Conservation (phyloP, 2,113 vertebrate genomes). For the Aegithalos caudatus region DNA sequence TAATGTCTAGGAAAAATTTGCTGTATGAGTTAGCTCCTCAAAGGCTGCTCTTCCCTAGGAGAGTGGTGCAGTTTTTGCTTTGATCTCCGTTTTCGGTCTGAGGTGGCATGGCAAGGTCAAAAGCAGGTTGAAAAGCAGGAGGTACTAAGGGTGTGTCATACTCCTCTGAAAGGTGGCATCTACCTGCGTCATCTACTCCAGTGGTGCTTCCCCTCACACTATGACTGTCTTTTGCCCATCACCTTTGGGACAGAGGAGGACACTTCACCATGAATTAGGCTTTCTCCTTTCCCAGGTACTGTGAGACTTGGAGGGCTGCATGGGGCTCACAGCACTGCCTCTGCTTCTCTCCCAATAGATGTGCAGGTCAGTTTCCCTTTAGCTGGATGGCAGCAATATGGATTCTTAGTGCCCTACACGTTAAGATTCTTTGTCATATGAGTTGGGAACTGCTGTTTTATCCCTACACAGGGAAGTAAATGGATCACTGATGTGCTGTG, state of each 20-base stretch:
- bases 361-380: not conserved
- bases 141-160: too few relatives aligned
- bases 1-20: not conserved
- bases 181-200: not conserved
- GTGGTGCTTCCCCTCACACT: not conserved
- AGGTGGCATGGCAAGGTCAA: not conserved
- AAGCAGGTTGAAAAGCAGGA: not conserved
- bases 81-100: not conserved
- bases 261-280: not conserved
- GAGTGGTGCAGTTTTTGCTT: not conserved
- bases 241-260: not conserved
- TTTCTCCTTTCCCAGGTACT: not conserved
- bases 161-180: not conserved
- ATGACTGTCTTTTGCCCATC: not conserved
- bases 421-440: not conserved
- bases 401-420: not conserved
- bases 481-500: not conserved
- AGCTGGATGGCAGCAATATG: not conserved
- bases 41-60: not conserved
- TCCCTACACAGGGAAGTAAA: not conserved
- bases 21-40: not conserved
- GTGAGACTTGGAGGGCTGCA: not conserved
- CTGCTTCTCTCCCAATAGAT: fast-evolving
- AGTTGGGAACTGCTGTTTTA: not conserved
- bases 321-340: not conserved